These are phyloP conservation scores for Tipula vernalis DNA, from an alignment of 2,888 invertebrate genomes.

Conservation along the genomic window DNA sequence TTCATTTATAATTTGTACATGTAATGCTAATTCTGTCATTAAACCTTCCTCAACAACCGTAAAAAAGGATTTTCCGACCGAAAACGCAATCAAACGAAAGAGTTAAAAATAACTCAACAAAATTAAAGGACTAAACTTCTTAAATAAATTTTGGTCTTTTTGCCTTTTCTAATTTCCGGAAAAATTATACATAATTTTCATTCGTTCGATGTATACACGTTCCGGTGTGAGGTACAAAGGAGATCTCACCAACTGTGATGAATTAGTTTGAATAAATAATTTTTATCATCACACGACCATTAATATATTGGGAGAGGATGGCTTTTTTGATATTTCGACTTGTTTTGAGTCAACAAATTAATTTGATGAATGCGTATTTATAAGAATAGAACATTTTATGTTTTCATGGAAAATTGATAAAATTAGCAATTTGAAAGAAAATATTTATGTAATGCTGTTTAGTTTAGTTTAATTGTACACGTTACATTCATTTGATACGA, in stretches of 20 bases:
- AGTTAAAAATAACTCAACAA: neutral
- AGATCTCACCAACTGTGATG: neutral
- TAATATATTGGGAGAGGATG: neutral
- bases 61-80: neutral
- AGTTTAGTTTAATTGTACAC: too few relatives aligned
- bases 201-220: neutral
- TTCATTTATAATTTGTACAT: neutral
- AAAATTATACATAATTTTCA: neutral
- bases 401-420: neutral
- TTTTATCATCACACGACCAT: neutral
- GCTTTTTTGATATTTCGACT: neutral
- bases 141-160: neutral
- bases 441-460: neutral
- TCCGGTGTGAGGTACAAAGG: neutral
- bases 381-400: neutral
- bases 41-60: neutral
- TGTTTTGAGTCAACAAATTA: neutral
- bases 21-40: neutral
- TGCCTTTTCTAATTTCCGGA: neutral
- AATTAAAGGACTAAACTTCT: neutral
- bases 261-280: neutral
- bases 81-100: neutral
- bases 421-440: neutral
- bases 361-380: neutral
- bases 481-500: too few relatives aligned